Conservation (phyloP, 2,888 invertebrate genomes). For the Eupeodes luniger region DNA sequence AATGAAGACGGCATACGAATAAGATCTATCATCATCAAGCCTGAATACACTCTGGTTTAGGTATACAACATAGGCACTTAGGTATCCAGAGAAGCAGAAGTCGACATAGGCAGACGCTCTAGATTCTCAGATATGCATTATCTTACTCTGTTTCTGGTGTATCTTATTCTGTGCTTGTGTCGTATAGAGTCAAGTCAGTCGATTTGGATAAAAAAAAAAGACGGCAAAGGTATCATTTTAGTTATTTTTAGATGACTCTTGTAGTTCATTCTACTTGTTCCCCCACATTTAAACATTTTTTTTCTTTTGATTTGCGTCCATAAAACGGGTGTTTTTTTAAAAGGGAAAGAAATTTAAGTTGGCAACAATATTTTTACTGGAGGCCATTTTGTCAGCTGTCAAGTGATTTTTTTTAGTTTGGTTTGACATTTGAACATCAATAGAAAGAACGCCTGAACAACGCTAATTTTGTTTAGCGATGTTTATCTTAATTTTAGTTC, state of each 20-base stretch:
- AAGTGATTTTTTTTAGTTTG: too few species aligned
- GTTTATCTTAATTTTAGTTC: too few species aligned
- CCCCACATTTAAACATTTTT: too few species aligned
- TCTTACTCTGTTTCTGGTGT: background rate
- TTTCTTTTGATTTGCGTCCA: too few species aligned
- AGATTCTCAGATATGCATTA: background rate
- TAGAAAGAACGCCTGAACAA: too few species aligned
- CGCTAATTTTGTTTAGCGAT: too few species aligned
- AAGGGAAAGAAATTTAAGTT: too few species aligned
- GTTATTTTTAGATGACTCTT: slow-evolving; percentile 56
- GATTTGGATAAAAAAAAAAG: background rate
- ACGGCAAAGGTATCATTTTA: too few species aligned
- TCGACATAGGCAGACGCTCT: slow-evolving; percentile 35
- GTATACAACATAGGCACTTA: background rate
- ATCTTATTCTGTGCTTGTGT: background rate
- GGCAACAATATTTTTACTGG: too few species aligned
- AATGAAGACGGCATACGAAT: slow-evolving; percentile 47
- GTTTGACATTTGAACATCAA: too few species aligned
- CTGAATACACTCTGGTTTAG: background rate
- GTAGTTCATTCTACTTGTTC: slow-evolving; percentile 8
- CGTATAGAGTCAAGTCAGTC: background rate
- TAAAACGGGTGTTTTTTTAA: too few species aligned
- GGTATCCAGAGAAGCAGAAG: background rate
- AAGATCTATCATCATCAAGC: slow-evolving; percentile 50
- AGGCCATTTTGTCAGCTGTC: too few species aligned